phyloP scores from a whole-genome alignment of 2,888 invertebrate genomes.

The Dermolepida albohirtum region DNA sequence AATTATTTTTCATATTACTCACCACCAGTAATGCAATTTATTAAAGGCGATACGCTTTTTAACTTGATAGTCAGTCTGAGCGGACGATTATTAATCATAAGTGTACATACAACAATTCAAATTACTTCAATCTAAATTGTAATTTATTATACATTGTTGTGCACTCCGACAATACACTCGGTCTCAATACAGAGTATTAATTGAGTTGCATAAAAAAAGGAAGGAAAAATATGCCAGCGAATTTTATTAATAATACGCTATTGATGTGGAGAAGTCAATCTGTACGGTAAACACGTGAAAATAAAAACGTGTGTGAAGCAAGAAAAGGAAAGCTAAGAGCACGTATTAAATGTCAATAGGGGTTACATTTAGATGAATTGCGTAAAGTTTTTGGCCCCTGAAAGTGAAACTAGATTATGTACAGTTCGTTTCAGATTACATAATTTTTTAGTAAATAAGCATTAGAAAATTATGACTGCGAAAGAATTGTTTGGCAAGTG shows the following conservation, averaged over 20 bases:
- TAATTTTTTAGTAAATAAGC: no score
- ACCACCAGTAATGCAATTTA: neutral
- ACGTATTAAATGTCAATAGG: no score
- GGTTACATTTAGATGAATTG: no score
- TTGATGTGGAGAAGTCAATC: slow-evolving; percentile 13
- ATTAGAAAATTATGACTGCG: no score
- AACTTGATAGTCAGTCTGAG: slow-evolving; percentile 5
- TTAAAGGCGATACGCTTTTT: slow-evolving; percentile 9
- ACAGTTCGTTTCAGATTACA: no score
- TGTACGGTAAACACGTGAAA: neutral
- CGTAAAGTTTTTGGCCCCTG: no score
- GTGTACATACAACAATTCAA: slow-evolving; percentile 17
- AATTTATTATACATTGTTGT: slow-evolving; percentile 30
- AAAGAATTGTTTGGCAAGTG: no score
- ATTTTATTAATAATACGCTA: slow-evolving; percentile 12
- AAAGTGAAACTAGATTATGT: slow-evolving; percentile 11
- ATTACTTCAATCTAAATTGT: slow-evolving; percentile 26
- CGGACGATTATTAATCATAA: slow-evolving; percentile 29
- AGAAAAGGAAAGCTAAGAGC: neutral
- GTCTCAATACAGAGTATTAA: slow-evolving; percentile 16
- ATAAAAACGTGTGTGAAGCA: neutral
- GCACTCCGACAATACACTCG: slow-evolving; percentile 7
- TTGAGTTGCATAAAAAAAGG: slow-evolving; percentile 20
- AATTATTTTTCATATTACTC: slow-evolving; percentile 16
- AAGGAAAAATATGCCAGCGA: neutral